A percentile compares a stretch with the other conserved stretches of the same genome.
phyloP scores from a whole-genome alignment of 2,797 vertebrate species.

The Smutsia temminckii region DNA sequence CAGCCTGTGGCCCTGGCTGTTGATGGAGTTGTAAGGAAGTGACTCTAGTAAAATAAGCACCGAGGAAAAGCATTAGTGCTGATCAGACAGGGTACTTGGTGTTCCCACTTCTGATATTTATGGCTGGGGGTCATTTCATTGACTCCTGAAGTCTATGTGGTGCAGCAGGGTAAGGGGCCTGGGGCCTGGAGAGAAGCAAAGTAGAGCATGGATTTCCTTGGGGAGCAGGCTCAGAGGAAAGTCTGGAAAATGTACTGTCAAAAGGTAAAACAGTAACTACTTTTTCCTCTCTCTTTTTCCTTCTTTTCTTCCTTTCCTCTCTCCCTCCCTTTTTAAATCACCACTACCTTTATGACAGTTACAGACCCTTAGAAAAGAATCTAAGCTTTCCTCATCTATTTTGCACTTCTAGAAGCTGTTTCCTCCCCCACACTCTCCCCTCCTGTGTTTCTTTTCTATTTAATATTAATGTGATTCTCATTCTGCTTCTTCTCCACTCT shows the following conservation, averaged over 20 bases:
- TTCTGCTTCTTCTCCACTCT: background rate
- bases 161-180: background rate
- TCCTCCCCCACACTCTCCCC: background rate
- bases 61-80: background rate
- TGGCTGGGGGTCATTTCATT: background rate
- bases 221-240: background rate
- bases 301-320: background rate
- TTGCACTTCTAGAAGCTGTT: background rate
- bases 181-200: background rate
- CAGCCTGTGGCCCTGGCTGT: background rate
- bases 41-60: background rate
- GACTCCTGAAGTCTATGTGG: background rate
- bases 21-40: background rate
- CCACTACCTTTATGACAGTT: background rate
- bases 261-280: background rate
- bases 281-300: background rate
- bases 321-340: background rate
- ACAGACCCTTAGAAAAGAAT: background rate
- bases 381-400: background rate
- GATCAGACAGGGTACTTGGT: background rate
- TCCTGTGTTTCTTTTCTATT: background rate
- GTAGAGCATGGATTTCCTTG: background rate
- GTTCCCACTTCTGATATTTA: background rate
- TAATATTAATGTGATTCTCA: background rate
- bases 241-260: background rate